Evolutionary conservation across 2,888 invertebrate genomes (phyloP).

Genomic region (Philhelius pedissequus): DNA sequence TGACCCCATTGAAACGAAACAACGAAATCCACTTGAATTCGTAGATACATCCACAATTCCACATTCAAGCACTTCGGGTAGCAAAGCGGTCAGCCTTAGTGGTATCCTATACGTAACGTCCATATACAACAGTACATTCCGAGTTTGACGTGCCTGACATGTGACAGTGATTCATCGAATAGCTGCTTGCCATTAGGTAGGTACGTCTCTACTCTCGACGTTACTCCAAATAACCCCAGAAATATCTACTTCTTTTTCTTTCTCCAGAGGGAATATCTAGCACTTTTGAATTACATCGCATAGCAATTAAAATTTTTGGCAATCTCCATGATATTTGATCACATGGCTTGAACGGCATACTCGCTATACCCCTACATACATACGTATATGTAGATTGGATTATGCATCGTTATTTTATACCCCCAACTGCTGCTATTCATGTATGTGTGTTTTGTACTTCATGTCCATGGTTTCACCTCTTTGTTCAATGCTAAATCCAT

Average conservation of each 20-base stretch:
- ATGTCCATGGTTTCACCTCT: slow-evolving; percentile 40
- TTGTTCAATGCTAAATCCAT: slow-evolving; percentile 54
- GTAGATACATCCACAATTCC: neutral
- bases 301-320: slow-evolving; percentile 48
- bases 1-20: neutral
- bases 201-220: neutral
- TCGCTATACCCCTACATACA: no score
- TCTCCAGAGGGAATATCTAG: slow-evolving; percentile 32
- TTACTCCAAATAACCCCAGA: neutral
- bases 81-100: neutral
- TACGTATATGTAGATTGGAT: slow-evolving; percentile 13
- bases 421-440: neutral
- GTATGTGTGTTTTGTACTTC: neutral
- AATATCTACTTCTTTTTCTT: neutral
- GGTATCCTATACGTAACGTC: no score
- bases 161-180: slow-evolving; percentile 67
- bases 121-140: neutral
- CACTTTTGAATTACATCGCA: slow-evolving; percentile 56
- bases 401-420: neutral
- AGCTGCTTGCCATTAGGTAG: slow-evolving; percentile 15
- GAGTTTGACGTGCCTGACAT: slow-evolving; percentile 57
- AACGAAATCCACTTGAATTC: neutral
- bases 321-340: slow-evolving; percentile 52
- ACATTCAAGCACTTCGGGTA: slow-evolving; percentile 22
- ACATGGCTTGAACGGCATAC: neutral